Evolutionary conservation across 35 echinoderm and acorn worm genomes (phyloP), one percentile per base, ranked within the genome.

Genomic region (Acanthaster planci): DNA sequence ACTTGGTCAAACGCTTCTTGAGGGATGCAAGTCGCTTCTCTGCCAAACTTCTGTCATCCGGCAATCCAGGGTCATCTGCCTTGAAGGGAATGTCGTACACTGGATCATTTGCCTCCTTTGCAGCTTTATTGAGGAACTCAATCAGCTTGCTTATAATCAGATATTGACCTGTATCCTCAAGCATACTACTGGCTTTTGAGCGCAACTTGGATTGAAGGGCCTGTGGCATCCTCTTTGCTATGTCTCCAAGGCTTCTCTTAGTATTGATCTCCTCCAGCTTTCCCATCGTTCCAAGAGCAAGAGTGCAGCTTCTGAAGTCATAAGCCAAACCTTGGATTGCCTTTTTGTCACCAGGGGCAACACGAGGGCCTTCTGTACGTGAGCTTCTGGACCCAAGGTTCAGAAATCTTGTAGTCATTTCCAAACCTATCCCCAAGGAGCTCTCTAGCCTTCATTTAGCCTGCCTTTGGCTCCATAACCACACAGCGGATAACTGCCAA

Each of bases 401-500:
- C 83, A 18, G 84, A 77, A 9, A 90, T 76, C 0, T 50, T 84
- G 38, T 51, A 23, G 10, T 80, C 77, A 10, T 94, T 80, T 1
- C 79, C 88, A 87, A 53, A 90, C 37, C 90, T 77, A 78, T 29
- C 38, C 14, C 56, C 7, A 47, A 93, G 32, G 9, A 89, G 67
- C 40, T 85, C 81, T 64, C 81, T 51, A 36, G 47, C 85, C 68
- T 89, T 77, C 67, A 55, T 77, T 2, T 64, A 79, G 8, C 18
- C 54, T 30, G 26, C 12, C 9, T 52, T 60, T 8, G 86, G 81
- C 38, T 78, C 32, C 30, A 89, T 84, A 2, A 38, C 37, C 17
- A 39, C 38, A 60, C 92, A 93, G 9, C 53, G 78, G 1, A 87
- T 90, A n/a, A 86, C 57, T 77, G 47, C 77, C 31, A 87, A 47